Conservation (phyloP, 2,113 vertebrate genomes). For the Tiliqua scincoides region DNA sequence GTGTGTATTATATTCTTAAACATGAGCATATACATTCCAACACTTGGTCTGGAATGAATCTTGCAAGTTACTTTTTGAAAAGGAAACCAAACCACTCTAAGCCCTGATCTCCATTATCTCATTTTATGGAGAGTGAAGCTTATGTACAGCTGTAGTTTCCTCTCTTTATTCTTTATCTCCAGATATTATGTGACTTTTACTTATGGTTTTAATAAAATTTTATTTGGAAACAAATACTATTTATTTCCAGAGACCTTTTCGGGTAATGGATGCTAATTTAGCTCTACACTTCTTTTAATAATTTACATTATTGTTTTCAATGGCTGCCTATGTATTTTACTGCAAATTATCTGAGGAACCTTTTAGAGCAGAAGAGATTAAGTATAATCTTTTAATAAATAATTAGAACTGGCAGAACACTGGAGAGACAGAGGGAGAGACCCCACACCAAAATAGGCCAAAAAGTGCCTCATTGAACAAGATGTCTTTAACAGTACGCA, state of each 20-base stretch:
- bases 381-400: background rate
- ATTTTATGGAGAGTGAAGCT: no score
- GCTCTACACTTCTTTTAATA: background rate
- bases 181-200: no score
- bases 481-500: background rate
- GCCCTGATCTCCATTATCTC: no score
- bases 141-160: no score
- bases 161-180: no score
- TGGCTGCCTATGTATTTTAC: background rate
- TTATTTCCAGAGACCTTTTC: no score
- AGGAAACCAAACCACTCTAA: no score
- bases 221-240: background rate
- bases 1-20: no score
- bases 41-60: no score
- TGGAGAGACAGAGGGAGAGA: background rate
- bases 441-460: background rate
- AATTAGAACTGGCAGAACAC: background rate
- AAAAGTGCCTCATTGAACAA: background rate
- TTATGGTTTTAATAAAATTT: background rate
- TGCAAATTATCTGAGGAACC: background rate
- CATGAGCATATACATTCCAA: no score
- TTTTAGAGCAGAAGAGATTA: background rate
- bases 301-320: background rate
- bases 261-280: background rate
- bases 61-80: no score